Conservation (phyloP, 2,113 vertebrate genomes). For the rabbit (Oryctolagus cuniculus) region mOryCun1.1 NC_091441.1:122007001-122007500, state of each 20-base stretch:
- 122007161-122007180: not conserved
- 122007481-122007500: not conserved
- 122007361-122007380: conserved; percentile 45
- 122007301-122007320: not conserved
- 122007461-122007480: not conserved
- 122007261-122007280: not conserved
- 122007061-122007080: too few species aligned
- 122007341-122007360: not conserved
- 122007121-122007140: too few species aligned
- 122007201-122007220: not conserved
- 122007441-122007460: conserved; percentile 1
- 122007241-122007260: not conserved
- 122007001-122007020: too few species aligned
- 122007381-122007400: conserved; percentile 5
- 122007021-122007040: too few species aligned
- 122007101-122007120: too few species aligned
- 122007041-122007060: too few species aligned
- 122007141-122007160: not conserved
- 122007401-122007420: conserved; percentile 40
- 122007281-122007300: not conserved
- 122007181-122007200: not conserved
- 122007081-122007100: too few species aligned
- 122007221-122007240: not conserved
- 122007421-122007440: not conserved
- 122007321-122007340: conserved; percentile 20